Evolutionary conservation across 2,888 invertebrate genomes (phyloP), one percentile per base, ranked within the genome.

Genomic region (Spatulosminthurus flaviceps): DNA sequence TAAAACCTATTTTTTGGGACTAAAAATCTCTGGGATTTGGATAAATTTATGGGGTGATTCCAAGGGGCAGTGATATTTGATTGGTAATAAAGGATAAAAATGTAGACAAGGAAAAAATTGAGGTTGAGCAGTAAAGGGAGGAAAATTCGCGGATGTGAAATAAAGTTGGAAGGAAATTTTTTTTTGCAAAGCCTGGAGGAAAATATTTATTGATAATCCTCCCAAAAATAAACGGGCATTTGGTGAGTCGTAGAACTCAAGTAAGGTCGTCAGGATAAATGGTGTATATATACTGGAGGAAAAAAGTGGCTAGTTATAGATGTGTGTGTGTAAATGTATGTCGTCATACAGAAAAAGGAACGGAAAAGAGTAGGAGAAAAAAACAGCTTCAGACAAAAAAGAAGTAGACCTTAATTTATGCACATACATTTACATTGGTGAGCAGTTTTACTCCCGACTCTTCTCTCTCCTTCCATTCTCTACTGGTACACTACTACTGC

Each of bases 341-440:
- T 51, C 51, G 51, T 51, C 51, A 51, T 41, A 29, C 1, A n/a
- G 34, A 72, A 72, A 72, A 72, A 43, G 73, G 66, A 78, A 64
- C 34, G 66, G 26, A 78, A 77, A 66, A 51, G 51, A 51, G 51
- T 13, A 51, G 22, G 67, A 70, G 51, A 69, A 74, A 43, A 67
- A 43, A 66, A 66, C 13, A 66, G 51, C 28, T 51, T 61, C 64
- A 70, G 64, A 78, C 67, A 78, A 73, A 72, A 78, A 73, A 78
- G 78, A 66, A 78, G 73, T 66, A 73, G 64, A 73, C 83, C 82
- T 80, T 83, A 84, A 84, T 84, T 84, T 84, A 84, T 84, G 84
- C 83, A 83, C 84, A 84, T 84, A 84, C 81, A 84, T 84, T 84
- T 84, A 83, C 83, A 84, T 84, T 70, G 71, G 61, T 41, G 43